Evolutionary conservation across 2,797 vertebrate genomes (phyloP), one percentile per base, ranked within the genome.

Genomic region (Sebastes trivittatus): DNA sequence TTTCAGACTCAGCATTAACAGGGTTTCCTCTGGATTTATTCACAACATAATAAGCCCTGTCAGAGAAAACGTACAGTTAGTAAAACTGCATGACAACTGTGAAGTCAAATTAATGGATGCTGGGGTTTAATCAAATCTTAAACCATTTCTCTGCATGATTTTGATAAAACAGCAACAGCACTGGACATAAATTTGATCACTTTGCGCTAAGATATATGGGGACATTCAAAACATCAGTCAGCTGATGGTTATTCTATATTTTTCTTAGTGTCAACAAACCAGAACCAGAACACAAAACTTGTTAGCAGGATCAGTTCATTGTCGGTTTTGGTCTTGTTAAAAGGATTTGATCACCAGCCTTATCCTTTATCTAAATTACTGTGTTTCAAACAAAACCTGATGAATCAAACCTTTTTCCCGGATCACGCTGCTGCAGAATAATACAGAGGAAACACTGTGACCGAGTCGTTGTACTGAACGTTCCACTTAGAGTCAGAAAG

Each of bases 11-110:
- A 18, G 66, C 38, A 2, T 1, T 16, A 20, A 49, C 76, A 79
- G 52, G 4, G 63, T 82, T 86, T 84, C 73, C 80, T 78, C 77
- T 66, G 74, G 62, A 56, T 52, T 25, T 3, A 54, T 52, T 72
- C n/a, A 56, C 42, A 46, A 6, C 20, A 29, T 8, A 61, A 20
- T 7, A 46, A 18, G 14, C 36, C 14, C 29, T 4, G 22, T 10
- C 49, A 55, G 29, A 63, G 46, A 36, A 58, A 54, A 32, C 9
- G 4, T 0, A 46, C 7, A 18, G 1, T 18, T 29, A 34, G 2
- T 7, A n/a, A 11, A 34, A 20, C 18, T 30, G 7, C 34, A 42
- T 11, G 32, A 42, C 10, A 29, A 14, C 69, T 46, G n/a, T 56
- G 25, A 65, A 49, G 23, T 29, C 14, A 30, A 58, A 58, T 52